Percentiles rank a stretch among this genome's conserved stretches.
Evolutionary conservation across 2,113 vertebrate species (phyloP).

Genomic region (Protobothrops flavoviridis): DNA sequence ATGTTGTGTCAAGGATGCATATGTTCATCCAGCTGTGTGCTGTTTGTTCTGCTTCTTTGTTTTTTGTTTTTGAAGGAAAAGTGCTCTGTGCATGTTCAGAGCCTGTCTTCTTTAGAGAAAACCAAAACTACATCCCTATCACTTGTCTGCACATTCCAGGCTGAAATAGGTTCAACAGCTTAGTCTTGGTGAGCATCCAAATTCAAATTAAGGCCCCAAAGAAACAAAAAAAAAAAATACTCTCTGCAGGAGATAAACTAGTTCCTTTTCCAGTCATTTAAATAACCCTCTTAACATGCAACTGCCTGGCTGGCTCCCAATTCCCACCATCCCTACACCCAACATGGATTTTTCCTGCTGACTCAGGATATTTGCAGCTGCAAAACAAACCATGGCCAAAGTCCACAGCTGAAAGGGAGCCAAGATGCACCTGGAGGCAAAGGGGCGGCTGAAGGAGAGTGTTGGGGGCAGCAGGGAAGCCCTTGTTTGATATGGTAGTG

Average conservation of each 20-base stretch:
- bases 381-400: slow-evolving; percentile 31
- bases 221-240: slow-evolving; percentile 17
- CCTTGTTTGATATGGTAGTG: neutral
- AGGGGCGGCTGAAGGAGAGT: neutral
- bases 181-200: neutral
- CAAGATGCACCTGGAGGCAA: slow-evolving; percentile 19
- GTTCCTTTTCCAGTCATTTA: slow-evolving; percentile 24
- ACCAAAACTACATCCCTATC: neutral
- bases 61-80: neutral
- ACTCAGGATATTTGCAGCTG: slow-evolving; percentile 27
- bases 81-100: neutral
- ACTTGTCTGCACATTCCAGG: neutral
- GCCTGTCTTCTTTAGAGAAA: neutral
- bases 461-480: neutral
- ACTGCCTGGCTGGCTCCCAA: slow-evolving; percentile 27
- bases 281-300: slow-evolving; percentile 29
- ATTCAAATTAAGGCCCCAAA: slow-evolving; percentile 18
- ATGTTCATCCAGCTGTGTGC: neutral
- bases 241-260: slow-evolving; percentile 20
- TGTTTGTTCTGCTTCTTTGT: neutral
- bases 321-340: slow-evolving; percentile 34
- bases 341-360: slow-evolving; percentile 37
- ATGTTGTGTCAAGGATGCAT: neutral
- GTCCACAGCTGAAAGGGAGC: slow-evolving; percentile 12
- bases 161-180: neutral